Conservation (phyloP, 1,140 invertebrate genomes). For the Arion vulgaris region DNA sequence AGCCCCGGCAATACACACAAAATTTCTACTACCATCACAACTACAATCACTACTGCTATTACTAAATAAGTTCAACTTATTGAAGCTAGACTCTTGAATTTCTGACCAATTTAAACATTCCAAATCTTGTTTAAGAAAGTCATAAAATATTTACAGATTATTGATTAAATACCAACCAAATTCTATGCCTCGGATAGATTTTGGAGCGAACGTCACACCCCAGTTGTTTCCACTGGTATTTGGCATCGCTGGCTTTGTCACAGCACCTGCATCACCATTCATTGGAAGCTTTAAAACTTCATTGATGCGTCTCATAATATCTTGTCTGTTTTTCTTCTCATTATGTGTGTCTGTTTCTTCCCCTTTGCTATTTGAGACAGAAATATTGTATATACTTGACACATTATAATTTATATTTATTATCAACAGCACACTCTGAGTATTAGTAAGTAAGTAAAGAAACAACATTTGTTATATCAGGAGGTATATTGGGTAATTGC, state of each 20-base stretch:
- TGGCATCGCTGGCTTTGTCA: neutral
- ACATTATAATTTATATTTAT: neutral
- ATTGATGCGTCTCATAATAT: constrained; percentile 17
- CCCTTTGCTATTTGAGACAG: neutral
- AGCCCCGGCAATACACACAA: no score
- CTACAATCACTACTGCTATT: no score
- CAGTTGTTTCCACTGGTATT: neutral
- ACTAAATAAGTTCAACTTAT: no score
- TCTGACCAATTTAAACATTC: no score
- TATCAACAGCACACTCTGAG: neutral
- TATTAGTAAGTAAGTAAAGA: no score
- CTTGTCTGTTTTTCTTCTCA: neutral
- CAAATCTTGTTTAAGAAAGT: no score
- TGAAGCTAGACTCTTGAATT: no score
- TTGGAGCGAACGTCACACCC: neutral
- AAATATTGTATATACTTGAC: neutral
- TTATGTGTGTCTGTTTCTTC: neutral
- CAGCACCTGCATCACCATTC: neutral
- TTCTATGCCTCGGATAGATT: neutral
- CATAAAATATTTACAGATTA: no score
- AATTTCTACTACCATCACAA: no score
- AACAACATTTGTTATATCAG: no score
- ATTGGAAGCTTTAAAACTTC: constrained; percentile 20
- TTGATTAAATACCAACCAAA: neutral
- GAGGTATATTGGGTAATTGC: no score